These are phyloP conservation scores for Lydus trimaculatus DNA, from an alignment of 2,888 invertebrate species.

Conservation along the genomic window DNA sequence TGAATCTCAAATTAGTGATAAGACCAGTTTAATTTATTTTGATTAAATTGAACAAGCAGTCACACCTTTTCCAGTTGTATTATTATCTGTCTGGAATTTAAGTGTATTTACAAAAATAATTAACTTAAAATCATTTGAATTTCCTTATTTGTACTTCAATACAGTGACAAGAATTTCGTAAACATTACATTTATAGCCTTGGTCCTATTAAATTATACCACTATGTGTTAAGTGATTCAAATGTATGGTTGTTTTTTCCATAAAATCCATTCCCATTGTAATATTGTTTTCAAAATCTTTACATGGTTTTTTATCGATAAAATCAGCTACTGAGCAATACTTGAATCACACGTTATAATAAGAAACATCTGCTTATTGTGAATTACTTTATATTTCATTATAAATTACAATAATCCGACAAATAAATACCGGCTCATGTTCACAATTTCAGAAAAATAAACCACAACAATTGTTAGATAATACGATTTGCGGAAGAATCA, in stretches of 20 bases:
- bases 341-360: no score
- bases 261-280: not conserved
- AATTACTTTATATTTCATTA: no score
- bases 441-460: conserved; percentile 38
- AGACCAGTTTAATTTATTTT: not conserved
- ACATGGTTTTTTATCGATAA: not conserved
- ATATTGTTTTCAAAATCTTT: not conserved
- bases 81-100: conserved; percentile 18
- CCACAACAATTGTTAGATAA: conserved; percentile 23
- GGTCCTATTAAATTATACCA: conserved; percentile 11
- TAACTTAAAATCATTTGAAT: conserved; percentile 21
- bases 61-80: not conserved
- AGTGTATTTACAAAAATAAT: conserved; percentile 29
- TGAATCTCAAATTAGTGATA: not conserved
- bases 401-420: conserved; percentile 39
- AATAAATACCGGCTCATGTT: conserved; percentile 45
- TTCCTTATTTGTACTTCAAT: not conserved
- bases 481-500: not conserved
- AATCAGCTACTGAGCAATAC: no score
- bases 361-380: no score
- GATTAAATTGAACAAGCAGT: conserved; percentile 4
- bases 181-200: conserved; percentile 9
- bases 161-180: conserved; percentile 8
- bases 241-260: conserved; percentile 27
- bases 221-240: conserved; percentile 29